Evolutionary conservation across 2,888 invertebrate species (phyloP).

Genomic region (Rapana venosa): DNA sequence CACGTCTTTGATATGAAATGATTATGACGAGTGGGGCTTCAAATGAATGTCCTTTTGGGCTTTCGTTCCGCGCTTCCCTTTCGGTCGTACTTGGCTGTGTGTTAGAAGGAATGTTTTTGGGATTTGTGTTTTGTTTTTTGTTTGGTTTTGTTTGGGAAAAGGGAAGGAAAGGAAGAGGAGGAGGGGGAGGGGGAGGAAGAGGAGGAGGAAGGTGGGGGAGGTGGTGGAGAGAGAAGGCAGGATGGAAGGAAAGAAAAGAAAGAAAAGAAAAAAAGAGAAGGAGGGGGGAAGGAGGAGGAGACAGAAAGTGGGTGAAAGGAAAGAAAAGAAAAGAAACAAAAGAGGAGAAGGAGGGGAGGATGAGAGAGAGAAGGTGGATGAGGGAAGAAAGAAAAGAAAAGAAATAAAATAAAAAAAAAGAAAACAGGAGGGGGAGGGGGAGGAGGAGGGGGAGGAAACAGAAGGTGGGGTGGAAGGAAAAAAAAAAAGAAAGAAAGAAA

Average conservation of each 20-base stretch:
- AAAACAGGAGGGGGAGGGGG: background rate
- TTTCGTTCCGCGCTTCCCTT: background rate
- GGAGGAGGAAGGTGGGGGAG: too few species aligned
- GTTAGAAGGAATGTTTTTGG: background rate
- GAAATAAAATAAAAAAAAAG: too few species aligned
- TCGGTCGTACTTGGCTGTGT: background rate
- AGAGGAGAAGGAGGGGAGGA: background rate
- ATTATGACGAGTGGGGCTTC: too few species aligned
- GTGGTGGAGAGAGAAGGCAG: too few species aligned
- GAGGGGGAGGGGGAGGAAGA: background rate
- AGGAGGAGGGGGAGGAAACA: background rate
- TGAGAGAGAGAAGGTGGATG: too few species aligned
- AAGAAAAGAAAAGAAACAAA: background rate
- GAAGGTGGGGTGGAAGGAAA: too few species aligned
- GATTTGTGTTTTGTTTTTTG: background rate
- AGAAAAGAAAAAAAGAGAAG: too few species aligned
- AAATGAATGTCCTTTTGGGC: background rate
- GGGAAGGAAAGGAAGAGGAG: background rate
- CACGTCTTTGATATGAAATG: background rate
- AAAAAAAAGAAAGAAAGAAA: too few species aligned
- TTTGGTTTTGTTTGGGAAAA: background rate
- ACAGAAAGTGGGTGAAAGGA: too few species aligned
- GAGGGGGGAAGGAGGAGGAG: too few species aligned
- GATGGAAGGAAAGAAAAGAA: too few species aligned
- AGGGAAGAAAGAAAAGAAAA: too few species aligned